These are phyloP conservation scores for Dryocosmus kuriphilus DNA, from an alignment of 2,888 invertebrate species.

Conservation along the genomic window DNA sequence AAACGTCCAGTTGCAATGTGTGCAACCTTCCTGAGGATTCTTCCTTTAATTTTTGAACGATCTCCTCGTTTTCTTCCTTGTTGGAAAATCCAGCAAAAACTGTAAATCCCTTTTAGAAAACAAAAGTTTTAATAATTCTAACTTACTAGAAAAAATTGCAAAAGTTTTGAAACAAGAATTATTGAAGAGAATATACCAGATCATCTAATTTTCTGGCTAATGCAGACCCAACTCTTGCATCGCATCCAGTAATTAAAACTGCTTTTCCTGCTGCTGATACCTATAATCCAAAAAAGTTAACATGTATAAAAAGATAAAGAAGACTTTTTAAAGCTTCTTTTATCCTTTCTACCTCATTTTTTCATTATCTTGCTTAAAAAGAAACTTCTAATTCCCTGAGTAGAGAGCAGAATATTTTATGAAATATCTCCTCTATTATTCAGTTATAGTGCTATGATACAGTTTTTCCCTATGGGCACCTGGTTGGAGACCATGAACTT, in stretches of 20 bases:
- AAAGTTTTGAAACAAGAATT: not conserved
- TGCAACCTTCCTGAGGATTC: conserved; percentile 87
- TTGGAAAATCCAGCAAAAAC: conserved; percentile 92
- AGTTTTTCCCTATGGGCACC: conserved; percentile 10
- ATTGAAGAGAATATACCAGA: conserved; percentile 76
- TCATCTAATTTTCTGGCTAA: conserved; percentile 90
- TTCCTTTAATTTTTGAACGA: conserved; percentile 86
- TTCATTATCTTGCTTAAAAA: not conserved
- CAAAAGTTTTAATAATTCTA: conserved; percentile 27
- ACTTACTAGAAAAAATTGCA: not conserved
- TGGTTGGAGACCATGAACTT: conserved; percentile 35
- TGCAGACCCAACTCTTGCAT: conserved; percentile 86
- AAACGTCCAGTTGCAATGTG: conserved; percentile 88
- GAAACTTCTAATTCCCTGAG: conserved; percentile 5
- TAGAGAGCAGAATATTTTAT: not conserved
- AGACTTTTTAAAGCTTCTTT: not conserved
- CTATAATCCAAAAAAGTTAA: conserved; percentile 76
- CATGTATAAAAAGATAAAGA: not conserved
- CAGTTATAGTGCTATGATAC: not conserved
- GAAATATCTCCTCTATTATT: conserved; percentile 24
- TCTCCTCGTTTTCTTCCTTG: conserved; percentile 83
- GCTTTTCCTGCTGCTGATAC: conserved; percentile 90
- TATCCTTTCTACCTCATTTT: not conserved
- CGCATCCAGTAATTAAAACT: conserved; percentile 91
- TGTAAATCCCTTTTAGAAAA: conserved; percentile 83